A percentile compares a stretch with the other conserved stretches of the same genome.
phyloP scores from a whole-genome alignment of 2,113 vertebrate genomes.

The Phoenicopterus ruber region DNA sequence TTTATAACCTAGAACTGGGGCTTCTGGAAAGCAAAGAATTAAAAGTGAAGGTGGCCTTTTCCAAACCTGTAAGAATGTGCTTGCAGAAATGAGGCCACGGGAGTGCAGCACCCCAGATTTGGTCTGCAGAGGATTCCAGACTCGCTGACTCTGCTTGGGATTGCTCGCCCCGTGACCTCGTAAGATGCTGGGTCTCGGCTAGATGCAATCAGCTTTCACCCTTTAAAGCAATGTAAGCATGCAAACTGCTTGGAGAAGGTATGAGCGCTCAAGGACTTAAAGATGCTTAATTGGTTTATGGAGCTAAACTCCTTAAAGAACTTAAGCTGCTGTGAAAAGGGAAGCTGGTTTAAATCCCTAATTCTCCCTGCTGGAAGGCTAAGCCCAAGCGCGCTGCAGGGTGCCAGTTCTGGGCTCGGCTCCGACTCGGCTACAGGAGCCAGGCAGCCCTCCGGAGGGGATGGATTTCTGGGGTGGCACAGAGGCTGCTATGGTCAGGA shows the following conservation, averaged over 20 bases:
- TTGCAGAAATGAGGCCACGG: rapidly evolving
- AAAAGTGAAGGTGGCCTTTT: background rate
- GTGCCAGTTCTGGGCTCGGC: background rate
- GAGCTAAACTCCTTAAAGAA: slow-evolving; percentile 41
- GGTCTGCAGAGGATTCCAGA: background rate
- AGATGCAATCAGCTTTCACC: background rate
- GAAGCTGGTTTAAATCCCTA: slow-evolving; percentile 26
- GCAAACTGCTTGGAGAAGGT: background rate
- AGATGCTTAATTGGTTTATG: slow-evolving; percentile 44
- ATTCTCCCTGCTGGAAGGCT: background rate
- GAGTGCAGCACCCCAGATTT: background rate
- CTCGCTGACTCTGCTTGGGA: background rate
- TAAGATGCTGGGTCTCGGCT: background rate
- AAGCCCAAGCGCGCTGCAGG: background rate
- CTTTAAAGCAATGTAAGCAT: background rate
- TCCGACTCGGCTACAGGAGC: background rate
- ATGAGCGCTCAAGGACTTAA: slow-evolving; percentile 3
- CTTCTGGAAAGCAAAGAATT: background rate
- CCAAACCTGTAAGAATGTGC: background rate
- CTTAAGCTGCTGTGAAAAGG: slow-evolving; percentile 37
- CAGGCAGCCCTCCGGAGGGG: background rate
- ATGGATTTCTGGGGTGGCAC: background rate
- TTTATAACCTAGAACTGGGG: background rate
- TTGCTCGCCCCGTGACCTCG: background rate
- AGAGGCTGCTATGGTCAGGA: background rate